Evolutionary conservation across 1,140 invertebrate genomes (phyloP).

Genomic region (Andricus grossulariae): DNA sequence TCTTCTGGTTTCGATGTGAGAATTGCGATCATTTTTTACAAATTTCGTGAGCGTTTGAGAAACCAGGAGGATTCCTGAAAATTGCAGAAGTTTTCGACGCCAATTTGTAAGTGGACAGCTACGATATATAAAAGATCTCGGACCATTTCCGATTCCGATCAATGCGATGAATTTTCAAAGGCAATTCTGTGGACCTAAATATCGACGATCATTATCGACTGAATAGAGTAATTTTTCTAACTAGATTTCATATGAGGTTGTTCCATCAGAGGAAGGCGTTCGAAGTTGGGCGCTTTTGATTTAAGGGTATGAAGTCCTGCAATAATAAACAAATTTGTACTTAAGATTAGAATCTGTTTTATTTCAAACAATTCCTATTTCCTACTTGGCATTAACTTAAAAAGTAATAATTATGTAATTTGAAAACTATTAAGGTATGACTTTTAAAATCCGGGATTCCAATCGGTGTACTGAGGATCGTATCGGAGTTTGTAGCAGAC

Average conservation of each 20-base stretch:
- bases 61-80: not conserved
- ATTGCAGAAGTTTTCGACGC: slow-evolving; percentile 1
- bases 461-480: slow-evolving; percentile 81
- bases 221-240: slow-evolving; percentile 13
- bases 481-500: slow-evolving; percentile 84
- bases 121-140: not conserved
- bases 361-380: not conserved
- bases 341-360: slow-evolving; percentile 16
- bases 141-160: not conserved
- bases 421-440: not conserved
- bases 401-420: not conserved
- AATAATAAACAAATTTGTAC: slow-evolving; percentile 27
- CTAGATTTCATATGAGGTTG: not conserved
- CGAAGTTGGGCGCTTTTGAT: not conserved
- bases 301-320: slow-evolving; percentile 15
- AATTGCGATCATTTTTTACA: not conserved
- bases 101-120: not conserved
- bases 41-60: not conserved
- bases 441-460: slow-evolving; percentile 89
- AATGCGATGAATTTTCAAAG: not conserved
- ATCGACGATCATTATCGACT: not conserved
- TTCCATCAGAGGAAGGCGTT: not conserved
- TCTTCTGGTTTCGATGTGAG: not conserved
- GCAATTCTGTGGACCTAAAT: not conserved
- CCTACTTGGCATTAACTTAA: not conserved